A percentile compares a stretch with the other conserved stretches of the same genome.
These are phyloP conservation scores for Ceraclea dissimilis DNA, from an alignment of 2,888 invertebrate genomes.

Conservation along the genomic window DNA sequence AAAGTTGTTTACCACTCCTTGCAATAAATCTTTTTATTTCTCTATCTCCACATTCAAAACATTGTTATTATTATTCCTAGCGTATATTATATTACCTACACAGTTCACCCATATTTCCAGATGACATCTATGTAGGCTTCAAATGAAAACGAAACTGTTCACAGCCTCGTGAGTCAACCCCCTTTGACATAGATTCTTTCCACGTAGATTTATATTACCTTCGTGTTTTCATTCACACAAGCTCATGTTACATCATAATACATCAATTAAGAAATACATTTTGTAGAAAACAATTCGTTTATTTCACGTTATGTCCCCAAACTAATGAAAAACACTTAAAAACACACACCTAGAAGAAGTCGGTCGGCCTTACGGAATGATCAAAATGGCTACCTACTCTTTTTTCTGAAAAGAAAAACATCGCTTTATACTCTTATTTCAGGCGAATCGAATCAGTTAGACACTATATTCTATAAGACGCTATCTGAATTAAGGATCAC, in stretches of 20 bases:
- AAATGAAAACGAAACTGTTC: background rate
- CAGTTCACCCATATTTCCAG: no score
- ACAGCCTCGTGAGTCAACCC: conserved; percentile 13
- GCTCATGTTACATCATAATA: background rate
- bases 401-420: conserved; percentile 18
- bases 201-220: background rate
- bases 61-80: no score
- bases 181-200: conserved; percentile 17
- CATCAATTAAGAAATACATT: no score
- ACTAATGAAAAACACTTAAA: background rate
- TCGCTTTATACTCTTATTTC: conserved; percentile 1
- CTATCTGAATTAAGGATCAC: conserved; percentile 7
- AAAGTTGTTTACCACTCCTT: no score
- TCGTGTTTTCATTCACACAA: background rate
- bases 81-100: no score
- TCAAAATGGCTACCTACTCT: conserved; percentile 21
- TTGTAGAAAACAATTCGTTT: no score
- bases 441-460: no score
- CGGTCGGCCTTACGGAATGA: conserved; percentile 16
- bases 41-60: no score
- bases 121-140: no score
- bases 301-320: no score
- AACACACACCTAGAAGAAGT: conserved; percentile 11
- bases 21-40: no score
- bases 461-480: no score